Evolutionary conservation across 2,888 invertebrate species (phyloP), one percentile per base, ranked within the genome.

Genomic region (Mythimna albipuncta): DNA sequence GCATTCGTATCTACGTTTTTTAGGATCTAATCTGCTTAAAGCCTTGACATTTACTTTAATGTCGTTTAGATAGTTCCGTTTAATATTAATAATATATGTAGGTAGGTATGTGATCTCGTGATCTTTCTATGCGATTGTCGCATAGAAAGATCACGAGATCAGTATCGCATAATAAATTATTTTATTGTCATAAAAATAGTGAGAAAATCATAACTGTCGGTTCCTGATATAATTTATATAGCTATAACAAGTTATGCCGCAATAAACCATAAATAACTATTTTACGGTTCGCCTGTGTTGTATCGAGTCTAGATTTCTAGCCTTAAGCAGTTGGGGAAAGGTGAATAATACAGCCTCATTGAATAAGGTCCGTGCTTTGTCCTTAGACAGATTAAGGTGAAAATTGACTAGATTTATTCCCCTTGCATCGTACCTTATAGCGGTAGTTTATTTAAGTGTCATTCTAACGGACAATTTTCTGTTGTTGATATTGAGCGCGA

Each of bases 231-330:
- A 68, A 59, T 81, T 67, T 70, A 78, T 70, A n/a, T 70, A 71
- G 62, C 62, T 57, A 35, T 70, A 58, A 68, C 67, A 69, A 57
- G 64, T 69, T 65, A 73, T 74, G 72, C 64, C 41, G 72, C 74
- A 77, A 81, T 81, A 87, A 84, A 79, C 68, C 79, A 87, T 85
- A 78, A 84, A 86, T 85, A 85, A 83, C 81, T 70, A 85, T 86
- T 89, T 87, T 82, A 85, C 80, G 86, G 81, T 87, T 73, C 75
- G 77, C 70, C 81, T 69, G 74, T 77, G 74, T 79, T 85, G 79
- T 81, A 74, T 74, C 75, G 68, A 79, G 77, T 83, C 82, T 77
- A 89, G 88, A 89, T 91, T 91, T 91, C 89, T 90, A 87, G 88
- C 89, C 89, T 81, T 77, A 69, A 85, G 91, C 88, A 79, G 65